A percentile compares a stretch with the other conserved stretches of the same genome.
These are phyloP conservation scores for Hippocampus mohnikei DNA, from an alignment of 2,113 vertebrate species.

Conservation along the genomic window DNA sequence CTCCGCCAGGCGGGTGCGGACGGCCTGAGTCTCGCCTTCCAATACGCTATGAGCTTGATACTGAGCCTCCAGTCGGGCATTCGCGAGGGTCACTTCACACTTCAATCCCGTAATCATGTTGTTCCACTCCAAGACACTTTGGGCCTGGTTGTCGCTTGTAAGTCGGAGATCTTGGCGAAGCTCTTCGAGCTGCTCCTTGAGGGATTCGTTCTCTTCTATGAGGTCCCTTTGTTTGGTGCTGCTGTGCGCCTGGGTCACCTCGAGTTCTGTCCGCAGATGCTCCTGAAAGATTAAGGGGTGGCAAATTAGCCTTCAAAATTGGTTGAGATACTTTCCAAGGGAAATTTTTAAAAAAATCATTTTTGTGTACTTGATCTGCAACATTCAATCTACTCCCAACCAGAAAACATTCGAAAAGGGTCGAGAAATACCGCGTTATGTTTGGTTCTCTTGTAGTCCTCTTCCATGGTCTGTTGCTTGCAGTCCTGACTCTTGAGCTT, in stretches of 20 bases:
- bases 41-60: conserved; percentile 78
- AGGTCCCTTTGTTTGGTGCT: conserved; percentile 78
- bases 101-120: conserved; percentile 77
- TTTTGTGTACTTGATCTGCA: background rate
- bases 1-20: conserved; percentile 69
- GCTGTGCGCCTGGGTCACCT: conserved; percentile 66
- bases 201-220: conserved; percentile 76
- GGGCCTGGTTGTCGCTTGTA: conserved; percentile 79
- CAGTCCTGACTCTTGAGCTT: conserved; percentile 80
- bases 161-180: conserved; percentile 80
- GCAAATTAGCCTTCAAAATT: background rate
- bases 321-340: background rate
- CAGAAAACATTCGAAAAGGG: background rate
- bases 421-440: conserved; percentile 73
- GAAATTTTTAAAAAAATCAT: too few species aligned
- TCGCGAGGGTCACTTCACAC: conserved; percentile 72
- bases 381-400: background rate
- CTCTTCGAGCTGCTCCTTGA: conserved; percentile 82
- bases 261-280: conserved; percentile 79
- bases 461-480: conserved; percentile 83
- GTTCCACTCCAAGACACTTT: conserved; percentile 79
- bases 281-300: conserved; percentile 76
- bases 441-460: conserved; percentile 72
- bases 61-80: conserved; percentile 79
- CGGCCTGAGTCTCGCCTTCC: conserved; percentile 77